Base-by-base conservation (phyloP, 1,140 invertebrate species). In the Diabrotica virgifera region DNA sequence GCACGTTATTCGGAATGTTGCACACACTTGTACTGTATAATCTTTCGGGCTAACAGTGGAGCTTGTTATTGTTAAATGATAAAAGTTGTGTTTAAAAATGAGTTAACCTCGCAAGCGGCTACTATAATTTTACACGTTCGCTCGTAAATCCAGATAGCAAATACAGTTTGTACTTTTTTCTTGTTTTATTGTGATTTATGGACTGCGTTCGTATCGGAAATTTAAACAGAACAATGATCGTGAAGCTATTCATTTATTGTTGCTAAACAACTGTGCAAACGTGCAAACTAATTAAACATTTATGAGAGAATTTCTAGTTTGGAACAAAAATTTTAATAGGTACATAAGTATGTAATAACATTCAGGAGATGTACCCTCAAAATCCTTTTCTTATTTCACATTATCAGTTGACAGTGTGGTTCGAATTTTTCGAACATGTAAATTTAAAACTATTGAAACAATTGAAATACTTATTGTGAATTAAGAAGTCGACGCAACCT, bases 61-160 rank as follows among this genome's bases (percentile, higher is more conserved):
- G 12, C 37, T 59, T 50, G 58, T 59, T 59, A 59, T 38, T 59
- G 38, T 59, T 46, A 50, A 59, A 59, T 59, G 58, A 59, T 59
- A 51, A 9, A 50, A 59, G 58, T 46, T 51, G 38, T 46, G 50
- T 38, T 59, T n/a, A 59, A 38, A 59, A 51, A 50, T 50, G 40
- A 46, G 40, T 38, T 59, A 50, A 36, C 10, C 7, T 51, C 46
- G 13, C 8, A 10, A 13, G 37, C 12, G 50, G 58, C 58, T 50
- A 59, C 58, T 59, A 59, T 50, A 59, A 59, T 35, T 59, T 46
- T 24, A n/a, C 36, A 59, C 36, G 52, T 13, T 12, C 52, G 12
- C 7, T 53, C 40, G n/a, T 46, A 46, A 46, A 46, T 46, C 40
- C 40, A 2, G 8, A 46, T 10, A 46, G 40, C n/a, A 10, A 46